Evolutionary conservation across 2,113 vertebrate species (phyloP).

Genomic region (Gallinago media): DNA sequence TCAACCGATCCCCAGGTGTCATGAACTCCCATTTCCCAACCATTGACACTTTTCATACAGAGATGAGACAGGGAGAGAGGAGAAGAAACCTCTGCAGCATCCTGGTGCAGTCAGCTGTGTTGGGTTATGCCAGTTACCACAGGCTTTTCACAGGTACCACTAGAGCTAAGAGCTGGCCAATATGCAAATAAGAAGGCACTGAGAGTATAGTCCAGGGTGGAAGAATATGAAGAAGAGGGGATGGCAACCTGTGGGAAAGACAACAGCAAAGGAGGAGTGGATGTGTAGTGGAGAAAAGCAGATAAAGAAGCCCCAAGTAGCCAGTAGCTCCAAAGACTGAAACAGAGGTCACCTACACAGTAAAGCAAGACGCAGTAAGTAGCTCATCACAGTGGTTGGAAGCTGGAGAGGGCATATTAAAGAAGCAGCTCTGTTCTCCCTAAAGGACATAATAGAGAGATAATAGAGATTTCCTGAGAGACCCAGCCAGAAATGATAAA

Average conservation of each 20-base stretch:
- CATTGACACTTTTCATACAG: not conserved
- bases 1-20: not conserved
- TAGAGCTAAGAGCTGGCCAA: not conserved
- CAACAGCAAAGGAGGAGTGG: not conserved
- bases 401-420: not conserved
- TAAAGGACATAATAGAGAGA: not conserved
- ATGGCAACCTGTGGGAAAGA: not conserved
- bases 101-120: not conserved
- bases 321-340: not conserved
- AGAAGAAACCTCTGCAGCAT: accelerated
- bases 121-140: accelerated
- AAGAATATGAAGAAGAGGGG: not conserved
- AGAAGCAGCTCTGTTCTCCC: not conserved
- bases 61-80: accelerated
- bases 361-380: not conserved
- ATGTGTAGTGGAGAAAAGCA: not conserved
- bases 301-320: accelerated
- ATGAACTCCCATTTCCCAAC: not conserved
- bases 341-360: not conserved
- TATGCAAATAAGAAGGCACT: not conserved
- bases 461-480: not conserved
- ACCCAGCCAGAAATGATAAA: not conserved
- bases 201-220: not conserved
- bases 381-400: not conserved
- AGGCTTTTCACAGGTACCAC: not conserved